Percentiles rank a stretch among this genome's conserved stretches.
phyloP scores from a whole-genome alignment of 2,888 invertebrate genomes.

The Thecophora atra region DNA sequence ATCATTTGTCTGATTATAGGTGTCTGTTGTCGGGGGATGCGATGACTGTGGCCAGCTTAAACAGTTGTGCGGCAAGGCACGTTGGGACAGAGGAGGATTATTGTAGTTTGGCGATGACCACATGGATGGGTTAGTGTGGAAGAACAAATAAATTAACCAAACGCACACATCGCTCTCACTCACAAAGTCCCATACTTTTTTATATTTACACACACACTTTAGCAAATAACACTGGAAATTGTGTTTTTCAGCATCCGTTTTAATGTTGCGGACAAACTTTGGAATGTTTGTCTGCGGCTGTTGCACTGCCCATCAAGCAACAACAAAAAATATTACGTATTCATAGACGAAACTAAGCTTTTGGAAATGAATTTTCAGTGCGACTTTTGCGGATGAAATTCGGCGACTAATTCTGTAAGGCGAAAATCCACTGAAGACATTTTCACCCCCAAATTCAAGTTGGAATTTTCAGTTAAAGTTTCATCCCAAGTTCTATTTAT shows the following conservation, averaged over 20 bases:
- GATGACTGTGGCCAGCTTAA: background rate
- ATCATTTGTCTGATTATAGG: too few species aligned
- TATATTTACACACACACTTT: background rate
- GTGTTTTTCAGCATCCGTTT: background rate
- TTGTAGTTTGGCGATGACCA: conserved; percentile 6
- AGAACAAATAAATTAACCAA: conserved; percentile 37
- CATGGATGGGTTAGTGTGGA: conserved; percentile 24
- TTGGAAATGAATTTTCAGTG: conserved; percentile 6
- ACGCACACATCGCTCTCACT: conserved; percentile 9
- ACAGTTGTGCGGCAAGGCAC: too few species aligned
- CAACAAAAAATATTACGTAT: conserved; percentile 1
- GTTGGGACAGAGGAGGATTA: background rate
- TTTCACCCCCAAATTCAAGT: too few species aligned
- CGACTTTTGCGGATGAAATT: too few species aligned
- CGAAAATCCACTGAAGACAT: too few species aligned
- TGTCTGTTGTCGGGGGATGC: background rate
- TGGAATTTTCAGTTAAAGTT: too few species aligned
- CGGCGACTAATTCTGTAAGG: too few species aligned
- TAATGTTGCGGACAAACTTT: background rate
- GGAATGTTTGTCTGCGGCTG: background rate
- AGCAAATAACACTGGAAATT: background rate
- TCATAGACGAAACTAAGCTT: conserved; percentile 18
- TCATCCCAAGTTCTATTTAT: too few species aligned
- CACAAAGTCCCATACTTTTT: too few species aligned
- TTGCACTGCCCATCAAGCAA: conserved; percentile 17